A percentile compares a stretch with the other conserved stretches of the same genome.
phyloP scores from a whole-genome alignment of 2,797 vertebrate genomes.

The Characodon lateralis region DNA sequence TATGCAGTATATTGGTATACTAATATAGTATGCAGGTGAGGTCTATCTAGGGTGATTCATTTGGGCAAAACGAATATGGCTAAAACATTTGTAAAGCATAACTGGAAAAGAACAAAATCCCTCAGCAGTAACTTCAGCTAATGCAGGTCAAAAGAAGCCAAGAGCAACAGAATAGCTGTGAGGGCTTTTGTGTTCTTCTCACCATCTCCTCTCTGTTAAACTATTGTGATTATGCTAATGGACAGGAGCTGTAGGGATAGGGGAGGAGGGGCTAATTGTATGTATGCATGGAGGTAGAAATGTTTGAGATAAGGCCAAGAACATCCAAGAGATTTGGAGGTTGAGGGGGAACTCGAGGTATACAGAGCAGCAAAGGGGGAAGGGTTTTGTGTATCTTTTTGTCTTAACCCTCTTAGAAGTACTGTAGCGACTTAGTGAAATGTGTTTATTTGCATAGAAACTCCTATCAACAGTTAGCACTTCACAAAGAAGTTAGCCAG shows the following conservation, averaged over 20 bases:
- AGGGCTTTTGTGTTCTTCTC: conserved; percentile 45
- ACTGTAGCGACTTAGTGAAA: conserved; percentile 12
- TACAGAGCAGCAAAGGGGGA: conserved; percentile 6
- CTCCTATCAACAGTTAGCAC: background rate
- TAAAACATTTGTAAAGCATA: background rate
- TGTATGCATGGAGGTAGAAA: conserved; percentile 61
- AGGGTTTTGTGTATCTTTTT: background rate
- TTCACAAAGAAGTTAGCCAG: background rate
- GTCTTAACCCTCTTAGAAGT: conserved; percentile 8
- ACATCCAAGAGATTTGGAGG: conserved; percentile 46
- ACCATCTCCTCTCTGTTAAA: conserved; percentile 30
- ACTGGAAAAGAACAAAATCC: conserved; percentile 1
- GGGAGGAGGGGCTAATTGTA: conserved; percentile 71
- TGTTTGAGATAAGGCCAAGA: conserved; percentile 74
- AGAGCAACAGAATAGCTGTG: conserved; percentile 30
- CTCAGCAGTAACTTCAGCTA: background rate
- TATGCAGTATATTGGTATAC: background rate
- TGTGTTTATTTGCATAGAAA: background rate
- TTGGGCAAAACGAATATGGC: background rate
- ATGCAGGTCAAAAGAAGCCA: conserved; percentile 19
- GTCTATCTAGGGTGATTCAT: background rate
- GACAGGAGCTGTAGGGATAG: conserved; percentile 35
- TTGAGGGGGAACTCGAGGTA: conserved; percentile 25
- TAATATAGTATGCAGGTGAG: background rate
- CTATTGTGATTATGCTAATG: conserved; percentile 76